Conservation (phyloP, 2,888 invertebrate genomes). For the Stratiomys singularior region DNA sequence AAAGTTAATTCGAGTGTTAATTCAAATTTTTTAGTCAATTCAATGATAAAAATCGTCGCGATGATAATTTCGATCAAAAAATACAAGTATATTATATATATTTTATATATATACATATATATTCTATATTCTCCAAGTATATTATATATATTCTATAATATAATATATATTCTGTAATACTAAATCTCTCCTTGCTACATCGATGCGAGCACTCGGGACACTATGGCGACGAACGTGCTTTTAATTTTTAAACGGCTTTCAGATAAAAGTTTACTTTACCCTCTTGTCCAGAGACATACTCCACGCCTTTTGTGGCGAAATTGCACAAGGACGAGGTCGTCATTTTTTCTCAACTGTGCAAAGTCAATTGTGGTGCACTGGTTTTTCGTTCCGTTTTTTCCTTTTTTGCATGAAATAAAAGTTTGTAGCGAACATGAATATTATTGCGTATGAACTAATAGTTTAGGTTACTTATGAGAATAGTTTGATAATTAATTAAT, state of each 20-base stretch:
- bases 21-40: too few species aligned
- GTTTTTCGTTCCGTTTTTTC: too few species aligned
- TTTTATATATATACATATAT: background rate
- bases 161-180: conserved; percentile 31
- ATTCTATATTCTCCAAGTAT: background rate
- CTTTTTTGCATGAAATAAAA: too few species aligned
- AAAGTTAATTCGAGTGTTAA: too few species aligned
- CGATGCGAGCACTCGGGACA: conserved; percentile 45
- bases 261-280: conserved; percentile 53
- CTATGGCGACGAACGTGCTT: conserved; percentile 51
- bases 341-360: conserved; percentile 12
- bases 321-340: conserved; percentile 1
- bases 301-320: background rate
- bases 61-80: too few species aligned
- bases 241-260: conserved; percentile 54
- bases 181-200: conserved; percentile 39
- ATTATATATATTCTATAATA: background rate
- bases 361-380: conserved; percentile 30
- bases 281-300: conserved; percentile 29
- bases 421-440: background rate
- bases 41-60: too few species aligned
- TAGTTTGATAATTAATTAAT: too few species aligned
- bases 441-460: too few species aligned
- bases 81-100: too few species aligned
- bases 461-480: too few species aligned